Base-by-base conservation (phyloP, 2,888 invertebrate species). In the Tiphia femorata region DNA sequence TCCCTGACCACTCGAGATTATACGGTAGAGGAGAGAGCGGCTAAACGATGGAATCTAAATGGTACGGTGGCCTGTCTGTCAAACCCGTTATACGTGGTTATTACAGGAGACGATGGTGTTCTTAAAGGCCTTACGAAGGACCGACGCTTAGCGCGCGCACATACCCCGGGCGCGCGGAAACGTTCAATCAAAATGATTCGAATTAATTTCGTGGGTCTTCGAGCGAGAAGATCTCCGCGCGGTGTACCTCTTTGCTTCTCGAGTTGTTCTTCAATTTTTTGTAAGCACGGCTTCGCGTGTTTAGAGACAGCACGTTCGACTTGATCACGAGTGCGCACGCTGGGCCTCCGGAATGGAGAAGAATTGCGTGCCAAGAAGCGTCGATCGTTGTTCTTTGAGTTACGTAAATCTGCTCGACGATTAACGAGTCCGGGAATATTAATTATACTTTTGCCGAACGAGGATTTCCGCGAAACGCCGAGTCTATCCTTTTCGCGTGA, bases 141-240 rank as follows among this genome's bases (percentile, higher is more conserved):
- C 64, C 48, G 53, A 58, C 52, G 33, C 35, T 49, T 10, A 10
- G 16, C 38, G 30, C 7, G 16, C 49, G 48, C 41, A 41, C 50
- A 53, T 57, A 43, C 54, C 44, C 50, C 55, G 51, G 42, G 43
- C 25, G 43, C 46, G 62, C 72, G 76, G 71, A 79, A 78, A 72
- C 71, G 54, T 61, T 72, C 70, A 56, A 76, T 79, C 76, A 72
- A 72, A 74, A 70, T 76, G 66, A 76, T 76, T 75, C 66, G 70
- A 74, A 77, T 76, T 74, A 72, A 76, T 74, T 73, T 70, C n/a
- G 46, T 62, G 51, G 7, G 14, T 25, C 25, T 16, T 42, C 16
- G 16, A 27, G 8, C 21, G 12, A 14, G 6, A 35, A 35, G 3
- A 1, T 8, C 19, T 37, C 17, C 5, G 17, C 10, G 1, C 4